Base-by-base conservation (phyloP, 2,113 vertebrate species). In the Suricata suricatta region DNA sequence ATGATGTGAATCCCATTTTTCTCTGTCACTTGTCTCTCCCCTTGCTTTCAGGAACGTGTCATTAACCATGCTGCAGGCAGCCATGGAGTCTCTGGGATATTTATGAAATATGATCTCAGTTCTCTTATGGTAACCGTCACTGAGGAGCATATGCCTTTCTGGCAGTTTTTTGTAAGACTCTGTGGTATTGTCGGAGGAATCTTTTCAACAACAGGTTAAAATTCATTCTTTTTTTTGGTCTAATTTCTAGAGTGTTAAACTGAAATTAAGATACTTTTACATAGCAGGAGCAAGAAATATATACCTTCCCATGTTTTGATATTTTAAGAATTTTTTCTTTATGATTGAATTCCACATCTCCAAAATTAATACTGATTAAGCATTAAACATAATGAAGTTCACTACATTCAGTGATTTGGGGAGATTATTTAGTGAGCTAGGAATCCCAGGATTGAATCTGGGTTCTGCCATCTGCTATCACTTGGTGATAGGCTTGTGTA, bases 31-130 rank as follows among this genome's bases (percentile, higher is more conserved):
- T 35, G 71, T 38, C 29, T 71, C 27, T 57, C 71, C 3, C 85
- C 90, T 90, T 54, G 52, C 60, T 41, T 95, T 80, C 97, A 99
- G 99, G 99, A 99, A 93, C 99, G 99, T 54, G 99, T 99, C 57
- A 99, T 99, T 96, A 99, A 99, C 98, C 99, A 99, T 29, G 99
- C 99, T 88, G 99, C 99, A 50, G 99, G 99, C 98, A 99, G 99
- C 98, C 99, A 99, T 6, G 99, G 99, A 0, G 99, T 99, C 86
- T 99, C 99, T 4, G 99, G 99, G 97, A 99, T 99, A 98, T 99
- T 99, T 96, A 99, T 99, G 99, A 99, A 99, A 88, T 99, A 99
- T 0, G 99, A 99, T 85, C 99, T 99, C 98, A 99, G 99, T 98
- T 99, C 99, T 52, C 99, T 99, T 4, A 99, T 99, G 99, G 99